Percentiles rank a stretch among this genome's conserved stretches.
Conservation (phyloP, 2,113 vertebrate species). For the Phasianus colchicus region DNA sequence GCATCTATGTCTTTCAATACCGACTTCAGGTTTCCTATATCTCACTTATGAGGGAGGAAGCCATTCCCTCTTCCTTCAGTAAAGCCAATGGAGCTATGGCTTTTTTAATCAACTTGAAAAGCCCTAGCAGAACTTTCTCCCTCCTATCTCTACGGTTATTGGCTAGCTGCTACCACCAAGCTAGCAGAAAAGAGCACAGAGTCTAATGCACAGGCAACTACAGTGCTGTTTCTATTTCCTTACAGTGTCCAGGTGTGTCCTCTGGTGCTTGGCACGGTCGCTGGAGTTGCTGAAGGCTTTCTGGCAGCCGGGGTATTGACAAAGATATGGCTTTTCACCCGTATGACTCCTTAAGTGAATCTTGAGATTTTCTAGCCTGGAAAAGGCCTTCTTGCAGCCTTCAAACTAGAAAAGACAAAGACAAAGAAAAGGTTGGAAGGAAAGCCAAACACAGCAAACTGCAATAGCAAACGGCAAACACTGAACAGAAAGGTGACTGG, state of each 20-base stretch:
- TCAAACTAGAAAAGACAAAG: conserved; percentile 85
- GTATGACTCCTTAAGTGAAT: conserved; percentile 98
- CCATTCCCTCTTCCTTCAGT: background rate
- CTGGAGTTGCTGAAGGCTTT: conserved; percentile 99
- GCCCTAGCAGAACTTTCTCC: background rate
- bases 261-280: conserved; percentile 97
- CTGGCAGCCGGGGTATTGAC: conserved; percentile 93
- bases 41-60: background rate
- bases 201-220: background rate
- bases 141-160: background rate
- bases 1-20: background rate
- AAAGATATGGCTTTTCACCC: conserved; percentile 93
- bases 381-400: conserved; percentile 97
- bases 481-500: accelerated
- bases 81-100: background rate
- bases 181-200: background rate
- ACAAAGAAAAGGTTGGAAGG: conserved; percentile 32
- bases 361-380: conserved; percentile 96
- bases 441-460: background rate
- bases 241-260: conserved; percentile 93
- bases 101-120: background rate
- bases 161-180: background rate
- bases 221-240: conserved; percentile 50
- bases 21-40: background rate
- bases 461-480: background rate